Evolutionary conservation across 2,888 invertebrate species (phyloP), one percentile per base, ranked within the genome.

Genomic region (Lucinisca nassula): DNA sequence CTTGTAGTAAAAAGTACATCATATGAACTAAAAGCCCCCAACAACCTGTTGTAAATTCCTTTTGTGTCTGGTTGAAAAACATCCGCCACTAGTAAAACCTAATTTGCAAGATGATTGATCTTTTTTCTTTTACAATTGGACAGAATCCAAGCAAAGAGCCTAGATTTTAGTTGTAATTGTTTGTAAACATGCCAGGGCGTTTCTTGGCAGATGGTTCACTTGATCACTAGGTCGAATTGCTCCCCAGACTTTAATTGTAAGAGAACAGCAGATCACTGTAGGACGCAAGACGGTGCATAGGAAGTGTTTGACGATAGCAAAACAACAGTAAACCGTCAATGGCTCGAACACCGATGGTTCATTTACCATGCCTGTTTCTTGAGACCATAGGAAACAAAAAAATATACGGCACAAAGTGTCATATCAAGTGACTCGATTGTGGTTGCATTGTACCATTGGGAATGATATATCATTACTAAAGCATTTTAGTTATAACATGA

Each of bases 151-250:
- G n/a, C 4, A 32, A 67, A 17, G 35, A 67, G 67, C 35, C 35
- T 67, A 35, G 67, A 58, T 67, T 14, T 32, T 35, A 1, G 10
- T 67, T 35, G 35, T 67, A 67, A 67, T 67, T 67, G 35, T 67
- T 67, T 67, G 67, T 67, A 67, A 67, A 67, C 35, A 67, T 35
- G 67, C 67, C 67, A 67, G 67, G 67, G 67, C 67, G 67, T 67
- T 35, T 2, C 35, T 67, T 67, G 35, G 67, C 67, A 67, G 67
- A 35, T 35, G 67, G 67, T 35, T 35, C 17, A n/a, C 2, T 27
- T 35, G 1, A 35, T 67, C 35, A 67, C 24, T 67, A 67, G 67
- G 67, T 67, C 67, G 17, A 67, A 32, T 45, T 35, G 24, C 35
- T 67, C 24, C 58, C 58, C 8, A n/a, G n/a, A 10, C n/a, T 51